Evolutionary conservation across 1,140 invertebrate genomes (phyloP).

Genomic region (Colletes latitarsis): DNA sequence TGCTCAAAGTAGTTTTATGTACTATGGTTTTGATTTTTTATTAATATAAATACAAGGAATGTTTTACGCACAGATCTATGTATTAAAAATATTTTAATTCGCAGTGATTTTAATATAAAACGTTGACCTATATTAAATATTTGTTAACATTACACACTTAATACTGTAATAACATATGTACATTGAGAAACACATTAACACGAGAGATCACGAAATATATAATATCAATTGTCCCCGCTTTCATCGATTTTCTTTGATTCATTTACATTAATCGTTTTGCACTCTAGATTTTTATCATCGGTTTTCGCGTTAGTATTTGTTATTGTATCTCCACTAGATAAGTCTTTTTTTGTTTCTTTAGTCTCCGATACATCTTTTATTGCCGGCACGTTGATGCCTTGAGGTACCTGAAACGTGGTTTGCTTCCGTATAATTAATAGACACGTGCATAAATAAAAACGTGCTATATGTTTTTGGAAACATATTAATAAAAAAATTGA

Average conservation of each 20-base stretch:
- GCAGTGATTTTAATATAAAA: neutral
- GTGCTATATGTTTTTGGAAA: too few relatives aligned
- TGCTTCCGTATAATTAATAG: neutral
- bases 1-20: too few relatives aligned
- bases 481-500: neutral
- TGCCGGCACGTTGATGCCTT: neutral
- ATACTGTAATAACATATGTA: neutral
- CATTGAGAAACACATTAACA: neutral
- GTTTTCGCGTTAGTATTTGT: neutral
- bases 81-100: too few relatives aligned
- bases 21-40: too few relatives aligned
- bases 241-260: neutral
- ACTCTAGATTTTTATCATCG: neutral
- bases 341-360: neutral
- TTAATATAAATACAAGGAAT: too few relatives aligned
- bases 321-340: constrained; percentile 13
- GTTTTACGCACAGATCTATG: too few relatives aligned
- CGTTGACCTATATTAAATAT: neutral
- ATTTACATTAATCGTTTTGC: neutral
- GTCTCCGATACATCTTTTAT: neutral
- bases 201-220: neutral
- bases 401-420: neutral
- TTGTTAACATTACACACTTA: neutral
- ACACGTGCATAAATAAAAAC: neutral
- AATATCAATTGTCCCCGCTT: constrained; percentile 22